Percentiles rank a stretch among this genome's conserved stretches.
phyloP scores from a whole-genome alignment of 2,888 invertebrate species.

The Vanessa cardui region DNA sequence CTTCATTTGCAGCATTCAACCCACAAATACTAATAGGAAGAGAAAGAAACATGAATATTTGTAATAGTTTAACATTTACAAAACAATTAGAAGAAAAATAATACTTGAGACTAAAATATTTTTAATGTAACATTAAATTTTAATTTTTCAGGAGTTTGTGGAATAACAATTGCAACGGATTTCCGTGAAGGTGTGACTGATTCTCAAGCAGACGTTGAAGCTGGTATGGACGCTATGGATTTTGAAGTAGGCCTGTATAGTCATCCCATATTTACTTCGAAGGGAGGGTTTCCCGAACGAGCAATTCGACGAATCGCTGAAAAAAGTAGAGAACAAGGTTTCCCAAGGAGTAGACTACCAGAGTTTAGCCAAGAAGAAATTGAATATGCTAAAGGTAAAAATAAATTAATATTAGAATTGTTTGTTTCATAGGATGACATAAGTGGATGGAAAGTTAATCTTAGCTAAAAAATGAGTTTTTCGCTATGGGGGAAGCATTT shows the following conservation, averaged over 20 bases:
- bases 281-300: slow-evolving; percentile 77
- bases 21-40: neutral
- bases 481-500: too few species aligned
- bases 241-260: slow-evolving; percentile 67
- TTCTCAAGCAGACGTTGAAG: slow-evolving; percentile 56
- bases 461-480: too few species aligned
- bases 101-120: too few species aligned
- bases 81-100: too few species aligned
- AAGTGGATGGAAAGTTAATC: too few species aligned
- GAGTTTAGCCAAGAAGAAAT: slow-evolving; percentile 68
- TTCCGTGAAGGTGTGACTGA: slow-evolving; percentile 56
- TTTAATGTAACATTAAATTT: too few species aligned
- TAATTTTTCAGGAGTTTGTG: slow-evolving; percentile 52
- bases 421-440: too few species aligned
- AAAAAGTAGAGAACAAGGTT: slow-evolving; percentile 75
- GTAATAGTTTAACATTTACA: too few species aligned
- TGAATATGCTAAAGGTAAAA: slow-evolving; percentile 58
- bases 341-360: slow-evolving; percentile 70
- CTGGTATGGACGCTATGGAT: slow-evolving; percentile 57
- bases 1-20: neutral
- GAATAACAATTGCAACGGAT: slow-evolving; percentile 66
- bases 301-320: slow-evolving; percentile 66
- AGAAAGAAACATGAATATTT: too few species aligned
- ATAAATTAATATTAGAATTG: too few species aligned
- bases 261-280: slow-evolving; percentile 71